Evolutionary conservation across 2,888 invertebrate genomes (phyloP), one percentile per base, ranked within the genome.

Genomic region (Caenorhabditis zanzibari): DNA sequence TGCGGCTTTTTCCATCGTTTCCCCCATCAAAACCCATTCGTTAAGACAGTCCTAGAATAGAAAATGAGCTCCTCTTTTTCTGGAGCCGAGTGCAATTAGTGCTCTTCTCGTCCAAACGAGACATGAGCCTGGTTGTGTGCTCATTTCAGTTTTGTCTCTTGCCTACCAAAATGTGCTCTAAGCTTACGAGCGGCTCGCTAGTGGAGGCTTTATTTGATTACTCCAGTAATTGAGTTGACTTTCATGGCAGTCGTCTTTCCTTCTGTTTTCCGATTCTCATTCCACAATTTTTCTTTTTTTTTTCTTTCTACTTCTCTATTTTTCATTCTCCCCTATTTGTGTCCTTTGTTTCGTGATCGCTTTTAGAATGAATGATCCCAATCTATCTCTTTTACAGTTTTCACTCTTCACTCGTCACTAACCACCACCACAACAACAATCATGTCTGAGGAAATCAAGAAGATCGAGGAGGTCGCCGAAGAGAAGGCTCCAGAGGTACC

Each of bases 401-500:
- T 52, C 59, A 56, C 41, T 38, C 52, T 54, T 59, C 69, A 63
- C 38, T 76, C 63, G 54, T 71, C 61, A 75, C 76, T 72, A 61
- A 56, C 56, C 71, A 58, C 14, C 59, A 56, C 56, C 64, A 56
- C 56, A 58, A 69, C 22, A 63, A 38, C 41, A 59, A 58, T 19
- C 22, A 77, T 82, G 77, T 79, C 77, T 44, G 82, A 72, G 64
- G 74, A 69, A 47, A 63, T 75, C 69, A 59, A 77, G 69, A 59
- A 77, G 64, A 56, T 49, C 73, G 74, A 76, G 28, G 79, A 82
- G 44, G 82, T 79, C 75, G 86, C 77, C 38, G 68, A 68, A 38
- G 81, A 83, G 73, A 75, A 71, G 41, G 81, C 79, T 22, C 88
- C 88, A 32, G 86, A 84, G 58, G 84, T 85, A 6, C 88, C 88